These are phyloP conservation scores for Sardinella longiceps DNA, from an alignment of 2,797 vertebrate species.

Conservation along the genomic window DNA sequence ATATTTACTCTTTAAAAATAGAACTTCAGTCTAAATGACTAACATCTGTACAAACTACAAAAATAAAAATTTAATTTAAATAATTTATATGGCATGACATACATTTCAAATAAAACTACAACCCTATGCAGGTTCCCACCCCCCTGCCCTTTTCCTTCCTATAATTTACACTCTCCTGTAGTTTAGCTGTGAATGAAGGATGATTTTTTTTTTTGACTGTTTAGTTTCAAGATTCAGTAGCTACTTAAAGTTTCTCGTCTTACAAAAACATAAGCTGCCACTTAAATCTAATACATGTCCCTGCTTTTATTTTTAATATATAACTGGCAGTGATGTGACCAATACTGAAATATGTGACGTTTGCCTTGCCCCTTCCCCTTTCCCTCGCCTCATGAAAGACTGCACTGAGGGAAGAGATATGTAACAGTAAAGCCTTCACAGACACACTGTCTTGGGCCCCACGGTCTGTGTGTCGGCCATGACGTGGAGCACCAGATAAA, in stretches of 20 bases:
- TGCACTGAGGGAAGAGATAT: constrained; percentile 46
- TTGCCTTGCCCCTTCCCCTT: constrained; percentile 17
- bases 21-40: constrained; percentile 93
- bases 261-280: constrained; percentile 76
- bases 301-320: constrained; percentile 68
- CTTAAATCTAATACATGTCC: constrained; percentile 70
- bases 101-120: constrained; percentile 79
- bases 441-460: constrained; percentile 53
- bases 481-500: constrained; percentile 32
- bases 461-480: background rate
- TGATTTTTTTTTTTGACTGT: constrained; percentile 58
- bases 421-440: constrained; percentile 38
- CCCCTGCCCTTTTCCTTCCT: constrained; percentile 51
- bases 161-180: constrained; percentile 55
- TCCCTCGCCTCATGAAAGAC: constrained; percentile 31
- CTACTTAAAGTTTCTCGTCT: constrained; percentile 64
- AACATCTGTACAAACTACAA: constrained; percentile 98
- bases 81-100: constrained; percentile 95
- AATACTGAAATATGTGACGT: constrained; percentile 66
- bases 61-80: constrained; percentile 99
- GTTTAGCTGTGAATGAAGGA: constrained; percentile 60
- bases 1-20: constrained; percentile 99
- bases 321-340: constrained; percentile 82
- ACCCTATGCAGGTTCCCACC: constrained; percentile 71
- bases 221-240: constrained; percentile 70